A percentile compares a stretch with the other conserved stretches of the same genome.
phyloP scores from a whole-genome alignment of 92 coral and sea anemone genomes.

The Blastomussa wellsi region DNA sequence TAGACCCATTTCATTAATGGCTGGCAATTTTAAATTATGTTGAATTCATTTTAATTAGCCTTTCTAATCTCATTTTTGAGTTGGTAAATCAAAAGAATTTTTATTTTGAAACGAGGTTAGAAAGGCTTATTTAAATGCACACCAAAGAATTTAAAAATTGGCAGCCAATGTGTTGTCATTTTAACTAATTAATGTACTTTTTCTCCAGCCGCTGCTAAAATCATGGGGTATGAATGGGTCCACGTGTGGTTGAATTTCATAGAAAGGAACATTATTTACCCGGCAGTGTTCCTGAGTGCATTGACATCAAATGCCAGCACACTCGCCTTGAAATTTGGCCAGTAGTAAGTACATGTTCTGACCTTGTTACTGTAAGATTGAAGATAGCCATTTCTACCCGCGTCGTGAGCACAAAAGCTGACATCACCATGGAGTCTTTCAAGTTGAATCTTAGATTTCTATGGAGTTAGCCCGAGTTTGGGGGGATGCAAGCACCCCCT shows the following conservation, averaged over 20 bases:
- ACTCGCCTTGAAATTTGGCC: constrained; percentile 79
- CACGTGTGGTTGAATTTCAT: constrained; percentile 92
- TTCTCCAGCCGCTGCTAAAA: constrained; percentile 87
- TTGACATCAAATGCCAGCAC: constrained; percentile 77
- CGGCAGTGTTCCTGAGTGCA: constrained; percentile 91
- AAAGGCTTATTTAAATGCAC: no score
- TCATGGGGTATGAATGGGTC: constrained; percentile 86
- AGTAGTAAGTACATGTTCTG: constrained; percentile 62
- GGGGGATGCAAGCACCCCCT: no score
- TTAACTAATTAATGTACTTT: background rate
- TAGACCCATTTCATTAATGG: no score
- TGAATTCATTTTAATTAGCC: no score
- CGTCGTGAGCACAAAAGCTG: background rate
- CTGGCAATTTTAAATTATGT: no score
- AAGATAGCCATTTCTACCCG: background rate
- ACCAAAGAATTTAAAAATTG: no score
- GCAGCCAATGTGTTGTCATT: background rate
- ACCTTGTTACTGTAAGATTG: background rate
- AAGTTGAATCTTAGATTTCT: no score
- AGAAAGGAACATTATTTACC: constrained; percentile 90
- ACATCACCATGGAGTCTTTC: no score
- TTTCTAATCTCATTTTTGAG: no score
- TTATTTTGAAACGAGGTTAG: no score
- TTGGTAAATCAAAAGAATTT: no score
- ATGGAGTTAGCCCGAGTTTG: no score